Evolutionary conservation across 2,888 invertebrate genomes (phyloP), one percentile per base, ranked within the genome.

Genomic region (Cataglyphis cursor): DNA sequence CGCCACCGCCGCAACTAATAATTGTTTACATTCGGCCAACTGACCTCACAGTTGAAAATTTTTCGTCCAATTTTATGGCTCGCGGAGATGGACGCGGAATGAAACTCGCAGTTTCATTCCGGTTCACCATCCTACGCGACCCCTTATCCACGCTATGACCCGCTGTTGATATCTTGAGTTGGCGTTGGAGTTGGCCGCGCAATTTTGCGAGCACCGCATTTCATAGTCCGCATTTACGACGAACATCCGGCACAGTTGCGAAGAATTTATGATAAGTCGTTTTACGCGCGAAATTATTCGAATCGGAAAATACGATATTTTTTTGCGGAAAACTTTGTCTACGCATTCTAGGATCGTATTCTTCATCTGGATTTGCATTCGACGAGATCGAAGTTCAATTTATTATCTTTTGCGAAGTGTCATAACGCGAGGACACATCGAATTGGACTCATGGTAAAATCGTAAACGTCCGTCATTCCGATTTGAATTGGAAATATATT

Each of bases 201-300:
- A 54, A 72, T 72, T 54, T 51, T n/a, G 31, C 35, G 51, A 70
- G 21, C 54, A 57, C 3, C 31, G 31, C 68, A 15, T 51, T 70
- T 54, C 15, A 51, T 31, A 21, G 70, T 54, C 59, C 24, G 38
- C 72, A 38, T 72, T 72, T 59, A 59, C 59, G 72, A 38, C 9
- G 24, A 59, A 38, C 35, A 21, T 59, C 72, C 35, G 12, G 72
- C 35, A 54, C 21, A 21, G 35, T 57, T 35, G 35, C 24, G 24
- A 72, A 38, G 18, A 38, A 57, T 38, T 72, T 28, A 59, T 35
- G 72, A 59, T 35, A 72, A 72, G 38, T 24, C 59, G 18, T 72
- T 72, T 72, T 38, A 35, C 24, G 48, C n/a, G 48, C 68, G 57
- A 72, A 18, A 4, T 72, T 59, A n/a, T 72, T 6, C 59, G 38